Evolutionary conservation across 2,888 invertebrate genomes (phyloP).

Genomic region (Pyrochroa serraticornis): DNA sequence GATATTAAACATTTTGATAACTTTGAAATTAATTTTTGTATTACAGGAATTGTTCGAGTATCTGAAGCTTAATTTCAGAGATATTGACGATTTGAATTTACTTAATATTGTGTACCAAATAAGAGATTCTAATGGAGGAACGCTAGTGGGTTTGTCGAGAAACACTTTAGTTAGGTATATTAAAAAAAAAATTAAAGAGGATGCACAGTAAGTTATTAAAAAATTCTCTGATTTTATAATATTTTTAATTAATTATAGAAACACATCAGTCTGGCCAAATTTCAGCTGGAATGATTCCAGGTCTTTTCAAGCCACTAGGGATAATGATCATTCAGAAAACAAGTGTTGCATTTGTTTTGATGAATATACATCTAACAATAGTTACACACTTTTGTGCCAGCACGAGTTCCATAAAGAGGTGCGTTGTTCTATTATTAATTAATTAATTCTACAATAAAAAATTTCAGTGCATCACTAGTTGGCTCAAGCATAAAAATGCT

Average conservation of each 20-base stretch:
- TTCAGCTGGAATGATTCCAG: constrained; percentile 2
- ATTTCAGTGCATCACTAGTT: constrained; percentile 23
- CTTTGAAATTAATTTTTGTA: background rate
- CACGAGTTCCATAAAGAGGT: constrained; percentile 25
- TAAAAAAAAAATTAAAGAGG: constrained; percentile 11
- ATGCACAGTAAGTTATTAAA: no score
- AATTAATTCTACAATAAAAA: no score
- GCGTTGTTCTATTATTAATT: background rate
- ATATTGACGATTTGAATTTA: constrained; percentile 1
- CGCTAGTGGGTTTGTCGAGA: constrained; percentile 2
- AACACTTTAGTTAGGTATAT: constrained; percentile 7
- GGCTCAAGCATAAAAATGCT: constrained; percentile 16
- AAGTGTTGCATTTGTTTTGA: constrained; percentile 22
- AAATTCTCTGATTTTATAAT: no score
- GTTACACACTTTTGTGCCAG: constrained; percentile 12
- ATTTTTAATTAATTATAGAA: background rate
- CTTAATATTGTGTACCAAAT: constrained; percentile 6
- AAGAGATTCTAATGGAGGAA: constrained; percentile 5
- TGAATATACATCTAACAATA: constrained; percentile 6
- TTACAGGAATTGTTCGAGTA: constrained; percentile 12
- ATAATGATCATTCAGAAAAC: constrained; percentile 12
- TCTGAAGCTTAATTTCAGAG: constrained; percentile 8
- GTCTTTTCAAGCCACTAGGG: background rate
- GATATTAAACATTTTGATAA: no score
- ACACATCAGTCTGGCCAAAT: constrained; percentile 2